Conservation (phyloP, 1,140 invertebrate genomes). For the Phocides pigmalion region DNA sequence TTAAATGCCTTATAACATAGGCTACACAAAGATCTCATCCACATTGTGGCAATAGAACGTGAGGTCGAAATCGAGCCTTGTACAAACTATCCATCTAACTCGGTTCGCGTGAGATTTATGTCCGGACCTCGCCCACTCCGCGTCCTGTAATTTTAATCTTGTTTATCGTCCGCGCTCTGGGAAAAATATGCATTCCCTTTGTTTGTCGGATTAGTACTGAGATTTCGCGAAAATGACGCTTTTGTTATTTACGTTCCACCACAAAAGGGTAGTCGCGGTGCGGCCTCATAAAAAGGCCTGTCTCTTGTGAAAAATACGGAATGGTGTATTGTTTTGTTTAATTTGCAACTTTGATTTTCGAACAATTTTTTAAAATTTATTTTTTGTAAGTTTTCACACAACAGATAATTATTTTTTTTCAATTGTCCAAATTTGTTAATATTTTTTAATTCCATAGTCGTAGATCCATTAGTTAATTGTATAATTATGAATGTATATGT, state of each 20-base stretch:
- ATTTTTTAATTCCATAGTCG: too few species aligned
- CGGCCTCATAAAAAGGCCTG: too few species aligned
- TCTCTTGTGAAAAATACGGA: too few species aligned
- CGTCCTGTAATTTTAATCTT: slow-evolving; percentile 65
- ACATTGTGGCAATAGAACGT: background rate
- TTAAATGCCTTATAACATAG: too few species aligned
- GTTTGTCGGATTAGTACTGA: slow-evolving; percentile 23
- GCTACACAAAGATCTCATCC: background rate
- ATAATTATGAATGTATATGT: too few species aligned
- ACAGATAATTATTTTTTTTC: too few species aligned
- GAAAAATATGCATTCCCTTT: slow-evolving; percentile 39
- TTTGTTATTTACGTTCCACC: slow-evolving; percentile 11
- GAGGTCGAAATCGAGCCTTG: background rate
- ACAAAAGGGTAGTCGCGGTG: background rate
- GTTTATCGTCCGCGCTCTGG: slow-evolving; percentile 48
- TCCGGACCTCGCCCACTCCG: slow-evolving; percentile 30
- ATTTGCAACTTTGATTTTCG: too few species aligned
- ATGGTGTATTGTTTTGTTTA: too few species aligned
- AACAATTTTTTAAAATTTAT: too few species aligned
- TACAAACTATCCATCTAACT: slow-evolving; percentile 34
- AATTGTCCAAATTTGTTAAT: too few species aligned
- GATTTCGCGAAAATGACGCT: slow-evolving; percentile 18
- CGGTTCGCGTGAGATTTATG: slow-evolving; percentile 46
- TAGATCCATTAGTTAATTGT: too few species aligned
- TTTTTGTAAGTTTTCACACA: too few species aligned